phyloP scores from a whole-genome alignment of 2,113 vertebrate genomes.

The Chinchilla lanigera region DNA sequence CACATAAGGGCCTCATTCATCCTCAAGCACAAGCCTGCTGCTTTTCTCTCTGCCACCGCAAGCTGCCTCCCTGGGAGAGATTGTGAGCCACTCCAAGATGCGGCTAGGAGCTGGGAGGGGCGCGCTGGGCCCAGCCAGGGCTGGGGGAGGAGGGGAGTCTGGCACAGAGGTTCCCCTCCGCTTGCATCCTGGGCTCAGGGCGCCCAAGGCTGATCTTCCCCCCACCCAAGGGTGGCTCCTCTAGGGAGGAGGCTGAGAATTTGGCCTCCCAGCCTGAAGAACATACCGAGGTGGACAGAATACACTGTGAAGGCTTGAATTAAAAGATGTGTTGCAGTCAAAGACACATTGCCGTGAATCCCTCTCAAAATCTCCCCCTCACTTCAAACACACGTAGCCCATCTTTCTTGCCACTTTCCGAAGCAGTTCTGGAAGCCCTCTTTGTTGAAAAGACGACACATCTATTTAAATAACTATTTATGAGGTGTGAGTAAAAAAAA shows the following conservation, averaged over 20 bases:
- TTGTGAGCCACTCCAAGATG: not conserved
- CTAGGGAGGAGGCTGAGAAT: not conserved
- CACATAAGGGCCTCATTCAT: constrained; percentile 55
- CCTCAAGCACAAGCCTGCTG: not conserved
- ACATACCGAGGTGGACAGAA: not conserved
- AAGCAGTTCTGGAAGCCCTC: not conserved
- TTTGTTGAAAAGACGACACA: not conserved
- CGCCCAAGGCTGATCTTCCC: not conserved
- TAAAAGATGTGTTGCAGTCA: not conserved
- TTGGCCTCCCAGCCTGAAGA: not conserved
- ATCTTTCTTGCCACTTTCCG: not conserved
- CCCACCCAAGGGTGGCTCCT: not conserved
- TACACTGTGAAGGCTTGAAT: not conserved
- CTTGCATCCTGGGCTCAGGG: not conserved
- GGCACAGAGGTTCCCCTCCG: not conserved
- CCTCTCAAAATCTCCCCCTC: not conserved
- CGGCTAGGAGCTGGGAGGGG: not conserved
- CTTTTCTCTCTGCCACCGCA: constrained; percentile 21
- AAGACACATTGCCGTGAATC: not conserved
- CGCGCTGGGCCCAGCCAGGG: not conserved
- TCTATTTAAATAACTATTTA: not conserved
- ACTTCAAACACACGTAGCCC: not conserved
- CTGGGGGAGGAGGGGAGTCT: not conserved
- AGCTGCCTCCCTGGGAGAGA: not conserved
- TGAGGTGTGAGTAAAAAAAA: not conserved